phyloP scores from a whole-genome alignment of 2,888 invertebrate species.

The Ommatoiulus sabulosus region DNA sequence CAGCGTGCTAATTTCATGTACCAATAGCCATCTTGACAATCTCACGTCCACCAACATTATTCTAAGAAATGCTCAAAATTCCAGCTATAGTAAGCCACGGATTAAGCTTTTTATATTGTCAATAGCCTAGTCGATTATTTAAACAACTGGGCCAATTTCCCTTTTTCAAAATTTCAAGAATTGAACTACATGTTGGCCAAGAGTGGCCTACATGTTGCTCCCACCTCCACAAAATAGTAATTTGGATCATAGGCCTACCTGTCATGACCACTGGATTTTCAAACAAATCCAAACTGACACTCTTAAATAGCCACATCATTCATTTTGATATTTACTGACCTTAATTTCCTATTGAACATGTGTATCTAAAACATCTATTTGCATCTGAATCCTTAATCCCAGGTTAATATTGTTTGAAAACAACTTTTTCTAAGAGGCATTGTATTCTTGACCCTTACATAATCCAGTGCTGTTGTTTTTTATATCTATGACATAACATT shows the following conservation, averaged over 20 bases:
- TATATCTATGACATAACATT: too few relatives aligned
- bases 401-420: too few relatives aligned
- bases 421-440: too few relatives aligned
- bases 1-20: neutral
- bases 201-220: neutral
- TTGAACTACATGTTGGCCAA: neutral
- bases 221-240: slow-evolving; percentile 28
- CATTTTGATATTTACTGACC: too few relatives aligned
- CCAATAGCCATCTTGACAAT: neutral
- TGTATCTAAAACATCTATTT: too few relatives aligned
- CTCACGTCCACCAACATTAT: neutral
- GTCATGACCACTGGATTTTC: too few relatives aligned
- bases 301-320: too few relatives aligned
- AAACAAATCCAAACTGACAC: too few relatives aligned
- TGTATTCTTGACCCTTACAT: too few relatives aligned
- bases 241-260: neutral
- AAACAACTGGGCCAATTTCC: neutral
- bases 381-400: too few relatives aligned
- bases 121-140: neutral
- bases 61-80: neutral
- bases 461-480: too few relatives aligned
- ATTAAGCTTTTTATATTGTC: neutral
- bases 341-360: too few relatives aligned
- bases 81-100: neutral
- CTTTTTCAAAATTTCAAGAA: neutral